These are phyloP conservation scores for Zoroaster sp. DNA, from an alignment of 53 echinoderm and acorn worm species.

Conservation along the genomic window DNA sequence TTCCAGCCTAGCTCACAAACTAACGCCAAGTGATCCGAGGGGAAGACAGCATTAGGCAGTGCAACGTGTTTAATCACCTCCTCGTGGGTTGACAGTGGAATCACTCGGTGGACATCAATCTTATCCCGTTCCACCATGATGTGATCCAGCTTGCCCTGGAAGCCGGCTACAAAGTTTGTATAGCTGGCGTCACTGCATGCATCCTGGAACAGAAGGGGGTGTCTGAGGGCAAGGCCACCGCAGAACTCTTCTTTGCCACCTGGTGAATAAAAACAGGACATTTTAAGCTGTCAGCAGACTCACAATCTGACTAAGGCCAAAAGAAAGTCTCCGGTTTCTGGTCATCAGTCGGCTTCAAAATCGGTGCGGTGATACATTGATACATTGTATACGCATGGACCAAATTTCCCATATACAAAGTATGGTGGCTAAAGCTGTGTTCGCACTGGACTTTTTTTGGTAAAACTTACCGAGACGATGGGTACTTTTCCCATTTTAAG, in stretches of 20 bases:
- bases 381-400: too few species aligned
- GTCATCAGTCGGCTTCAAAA: too few species aligned
- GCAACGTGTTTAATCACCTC: conserved; percentile 77
- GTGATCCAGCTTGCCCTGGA: conserved; percentile 85
- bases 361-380: too few species aligned
- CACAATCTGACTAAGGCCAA: too few species aligned
- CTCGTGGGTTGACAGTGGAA: conserved; percentile 86
- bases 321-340: too few species aligned
- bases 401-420: too few species aligned
- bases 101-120: conserved; percentile 64
- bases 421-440: too few species aligned
- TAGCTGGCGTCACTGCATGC: conserved; percentile 74
- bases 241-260: conserved; percentile 93
- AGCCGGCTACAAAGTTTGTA: conserved; percentile 93
- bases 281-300: too few species aligned
- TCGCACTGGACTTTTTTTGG: too few species aligned
- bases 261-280: background rate
- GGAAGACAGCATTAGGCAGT: conserved; percentile 92
- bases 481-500: too few species aligned
- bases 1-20: conserved; percentile 87
- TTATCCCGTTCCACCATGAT: conserved; percentile 62
- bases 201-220: conserved; percentile 63
- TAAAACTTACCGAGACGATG: too few species aligned
- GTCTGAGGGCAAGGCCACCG: conserved; percentile 69
- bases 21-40: conserved; percentile 91